Evolutionary conservation across 2,888 invertebrate species (phyloP), one percentile per base, ranked within the genome.

Genomic region (Electrophaes corylata): DNA sequence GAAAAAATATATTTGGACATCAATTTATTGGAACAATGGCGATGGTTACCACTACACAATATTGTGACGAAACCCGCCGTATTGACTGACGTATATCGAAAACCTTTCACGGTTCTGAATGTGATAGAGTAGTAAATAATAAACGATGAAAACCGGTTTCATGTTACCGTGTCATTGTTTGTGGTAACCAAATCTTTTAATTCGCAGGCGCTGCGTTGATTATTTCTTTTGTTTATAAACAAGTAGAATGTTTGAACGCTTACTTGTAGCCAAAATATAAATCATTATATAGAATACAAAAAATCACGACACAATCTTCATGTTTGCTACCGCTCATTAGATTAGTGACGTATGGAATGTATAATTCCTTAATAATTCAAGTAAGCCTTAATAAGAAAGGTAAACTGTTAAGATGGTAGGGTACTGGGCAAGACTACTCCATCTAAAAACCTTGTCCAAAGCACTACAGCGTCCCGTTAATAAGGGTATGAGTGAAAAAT

Each of bases 11-110:
- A 44, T 55, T 55, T 55, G 55, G 37, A 18, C 53, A 47, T 54
- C 33, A 43, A 48, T 43, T 55, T 55, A 44, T 37, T 19, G 18
- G 35, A 49, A 55, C 48, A 55, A 29, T 48, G 54, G 41, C 47
- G 26, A 48, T 43, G 49, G 29, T 49, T 20, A 49, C 14, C 44
- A 31, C 33, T 37, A 56, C 39, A 45, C 47, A 45, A 53, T 43
- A 48, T 48, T 48, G 47, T 48, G 41, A 41, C 33, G 33, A 41
- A 39, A 20, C 19, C 29, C 46, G 4, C 39, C 44, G 39, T 44
- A 48, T 31, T 55, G 55, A 56, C 31, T 56, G 56, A 56, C 56
- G 56, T 44, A 16, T 31, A 56, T 33, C 49, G 49, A 39, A 56
- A 56, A 56, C 44, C 49, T 49, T 56, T 50, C 39, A 56, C 56